Conservation (phyloP, 2,113 vertebrate genomes). For the Physeter macrocephalus region DNA sequence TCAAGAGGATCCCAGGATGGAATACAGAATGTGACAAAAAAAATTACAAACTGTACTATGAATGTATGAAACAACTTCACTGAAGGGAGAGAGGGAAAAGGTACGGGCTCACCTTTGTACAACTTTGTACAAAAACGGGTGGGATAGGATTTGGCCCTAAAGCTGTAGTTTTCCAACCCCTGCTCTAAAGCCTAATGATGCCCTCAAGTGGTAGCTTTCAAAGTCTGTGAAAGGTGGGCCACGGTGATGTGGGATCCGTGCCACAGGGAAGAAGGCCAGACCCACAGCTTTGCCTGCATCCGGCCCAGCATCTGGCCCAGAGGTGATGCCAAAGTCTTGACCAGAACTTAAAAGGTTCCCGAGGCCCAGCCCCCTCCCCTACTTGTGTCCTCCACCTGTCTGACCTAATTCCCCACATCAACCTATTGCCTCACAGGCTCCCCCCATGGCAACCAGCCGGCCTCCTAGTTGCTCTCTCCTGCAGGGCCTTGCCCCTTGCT, state of each 20-base stretch:
- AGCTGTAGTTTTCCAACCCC: background rate
- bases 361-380: background rate
- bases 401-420: background rate
- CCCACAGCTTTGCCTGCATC: background rate
- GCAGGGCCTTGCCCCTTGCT: background rate
- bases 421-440: background rate
- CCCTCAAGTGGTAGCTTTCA: background rate
- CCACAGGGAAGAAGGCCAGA: background rate
- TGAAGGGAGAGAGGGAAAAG: background rate
- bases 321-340: background rate
- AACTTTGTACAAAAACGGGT: background rate
- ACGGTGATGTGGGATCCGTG: rapidly evolving
- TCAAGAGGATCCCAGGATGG: background rate
- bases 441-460: background rate
- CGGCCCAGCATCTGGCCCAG: background rate
- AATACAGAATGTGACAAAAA: background rate
- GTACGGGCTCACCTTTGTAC: background rate
- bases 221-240: background rate
- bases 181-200: background rate
- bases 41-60: background rate
- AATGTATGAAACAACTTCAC: background rate
- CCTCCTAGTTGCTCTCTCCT: background rate
- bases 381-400: background rate
- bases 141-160: background rate
- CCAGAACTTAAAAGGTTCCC: background rate